Conservation (phyloP, 2,113 vertebrate species). For the Empidonax alnorum region DNA sequence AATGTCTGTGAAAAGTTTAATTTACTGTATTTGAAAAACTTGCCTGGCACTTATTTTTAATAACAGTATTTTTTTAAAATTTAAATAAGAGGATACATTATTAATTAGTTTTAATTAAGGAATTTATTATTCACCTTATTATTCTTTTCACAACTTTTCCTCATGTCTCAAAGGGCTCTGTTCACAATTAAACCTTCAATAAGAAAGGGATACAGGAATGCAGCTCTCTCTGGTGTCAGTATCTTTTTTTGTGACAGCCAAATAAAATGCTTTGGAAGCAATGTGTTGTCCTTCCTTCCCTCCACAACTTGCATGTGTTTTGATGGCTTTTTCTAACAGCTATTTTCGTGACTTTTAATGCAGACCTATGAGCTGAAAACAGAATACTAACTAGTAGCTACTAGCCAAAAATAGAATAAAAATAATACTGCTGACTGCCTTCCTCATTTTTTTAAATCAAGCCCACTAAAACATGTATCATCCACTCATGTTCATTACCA, state of each 20-base stretch:
- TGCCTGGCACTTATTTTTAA: background rate
- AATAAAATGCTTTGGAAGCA: background rate
- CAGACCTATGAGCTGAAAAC: background rate
- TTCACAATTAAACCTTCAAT: background rate
- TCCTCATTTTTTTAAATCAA: background rate
- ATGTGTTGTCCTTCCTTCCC: background rate
- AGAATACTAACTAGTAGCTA: background rate
- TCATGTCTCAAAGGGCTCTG: background rate
- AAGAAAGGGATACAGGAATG: background rate
- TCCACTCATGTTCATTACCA: background rate
- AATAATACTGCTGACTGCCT: background rate
- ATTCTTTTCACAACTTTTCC: background rate
- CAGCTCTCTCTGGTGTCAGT: background rate
- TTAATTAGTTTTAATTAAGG: background rate
- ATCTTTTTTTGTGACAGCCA: background rate
- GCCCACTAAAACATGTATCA: background rate
- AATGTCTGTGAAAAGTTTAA: background rate
- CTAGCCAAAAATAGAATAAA: background rate
- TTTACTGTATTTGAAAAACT: background rate
- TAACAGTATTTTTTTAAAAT: background rate
- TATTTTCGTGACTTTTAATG: background rate
- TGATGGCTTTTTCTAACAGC: background rate
- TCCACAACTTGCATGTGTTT: fast-evolving
- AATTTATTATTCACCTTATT: background rate
- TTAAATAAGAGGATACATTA: background rate